These are phyloP conservation scores for Gallinago paraguaiae DNA, from an alignment of 2,113 vertebrate species.

Conservation along the genomic window DNA sequence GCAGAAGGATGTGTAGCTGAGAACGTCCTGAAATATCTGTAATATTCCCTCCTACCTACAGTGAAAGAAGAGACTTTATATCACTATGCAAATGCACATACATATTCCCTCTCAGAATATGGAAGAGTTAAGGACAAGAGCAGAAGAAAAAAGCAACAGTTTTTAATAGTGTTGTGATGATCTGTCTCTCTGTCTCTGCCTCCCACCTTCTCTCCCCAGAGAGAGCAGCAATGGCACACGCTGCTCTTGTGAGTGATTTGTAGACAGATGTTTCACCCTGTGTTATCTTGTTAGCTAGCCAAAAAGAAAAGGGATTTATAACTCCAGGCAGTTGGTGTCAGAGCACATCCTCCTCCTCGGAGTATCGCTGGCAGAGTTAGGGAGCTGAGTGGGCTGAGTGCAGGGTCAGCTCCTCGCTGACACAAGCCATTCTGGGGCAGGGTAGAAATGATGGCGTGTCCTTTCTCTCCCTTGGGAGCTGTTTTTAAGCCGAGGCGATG, in stretches of 20 bases:
- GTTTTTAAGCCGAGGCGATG: background rate
- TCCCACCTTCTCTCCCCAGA: background rate
- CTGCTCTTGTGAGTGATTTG: background rate
- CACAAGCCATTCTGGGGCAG: fast-evolving
- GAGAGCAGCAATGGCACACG: background rate
- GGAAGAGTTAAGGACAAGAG: background rate
- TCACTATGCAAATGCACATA: background rate
- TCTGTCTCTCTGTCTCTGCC: background rate
- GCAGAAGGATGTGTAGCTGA: background rate
- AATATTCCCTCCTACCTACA: background rate
- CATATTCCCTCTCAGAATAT: background rate
- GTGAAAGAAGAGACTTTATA: background rate
- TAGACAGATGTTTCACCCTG: background rate
- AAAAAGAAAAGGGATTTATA: background rate
- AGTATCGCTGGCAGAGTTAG: background rate
- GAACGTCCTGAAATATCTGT: background rate
- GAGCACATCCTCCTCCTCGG: background rate
- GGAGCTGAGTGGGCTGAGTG: fast-evolving
- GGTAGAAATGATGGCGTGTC: fast-evolving
- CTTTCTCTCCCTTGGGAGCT: background rate
- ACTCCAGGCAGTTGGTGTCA: background rate
- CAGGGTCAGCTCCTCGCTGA: background rate
- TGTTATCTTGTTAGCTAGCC: background rate
- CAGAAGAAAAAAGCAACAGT: background rate
- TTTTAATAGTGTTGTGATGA: background rate